Evolutionary conservation across 2,888 invertebrate species (phyloP), one percentile per base, ranked within the genome.

Genomic region (Calliopum simillimum): DNA sequence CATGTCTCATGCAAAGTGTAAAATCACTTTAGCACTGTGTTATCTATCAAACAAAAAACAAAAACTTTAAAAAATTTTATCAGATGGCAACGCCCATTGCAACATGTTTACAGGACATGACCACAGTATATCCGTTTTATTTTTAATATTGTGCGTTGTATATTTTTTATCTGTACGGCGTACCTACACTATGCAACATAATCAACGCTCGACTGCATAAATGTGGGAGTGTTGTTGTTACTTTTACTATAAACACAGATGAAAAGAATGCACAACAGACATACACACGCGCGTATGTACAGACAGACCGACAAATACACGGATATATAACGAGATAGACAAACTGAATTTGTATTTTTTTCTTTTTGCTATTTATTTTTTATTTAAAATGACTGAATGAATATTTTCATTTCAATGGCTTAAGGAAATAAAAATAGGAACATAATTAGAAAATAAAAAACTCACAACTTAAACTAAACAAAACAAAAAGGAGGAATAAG

Each of bases 211-310:
- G 47, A 49, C 62, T 47, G 62, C 59, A 63, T 21, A 47, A 63
- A 47, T 63, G 62, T 25, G 49, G 47, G n/a, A 23, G 62, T 58
- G 47, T 25, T 55, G 6, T 46, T 67, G 49, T 41, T 66, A 25
- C 46, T 44, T 23, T 47, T 21, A 23, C 4, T 62, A 11, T 47
- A 33, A 11, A 14, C 33, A 14, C n/a, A 51, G 13, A 46, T 51
- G 33, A 25, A 33, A 64, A 64, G 41, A 19, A 13, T 13, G 12
- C 23, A 16, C 16, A 8, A 62, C 13, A 61, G 19, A 47, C n/a
- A 59, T 46, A 47, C 41, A 25, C 3, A 47, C 49, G 25, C 16
- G 13, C 64, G 41, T 33, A 44, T 25, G 46, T 21, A 51, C 4
- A 6, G 47, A 67, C 13, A 44, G 23, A 46, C 46, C 21, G 46